Evolutionary conservation across 2,888 invertebrate genomes (phyloP).

Genomic region (Lypha dubia): DNA sequence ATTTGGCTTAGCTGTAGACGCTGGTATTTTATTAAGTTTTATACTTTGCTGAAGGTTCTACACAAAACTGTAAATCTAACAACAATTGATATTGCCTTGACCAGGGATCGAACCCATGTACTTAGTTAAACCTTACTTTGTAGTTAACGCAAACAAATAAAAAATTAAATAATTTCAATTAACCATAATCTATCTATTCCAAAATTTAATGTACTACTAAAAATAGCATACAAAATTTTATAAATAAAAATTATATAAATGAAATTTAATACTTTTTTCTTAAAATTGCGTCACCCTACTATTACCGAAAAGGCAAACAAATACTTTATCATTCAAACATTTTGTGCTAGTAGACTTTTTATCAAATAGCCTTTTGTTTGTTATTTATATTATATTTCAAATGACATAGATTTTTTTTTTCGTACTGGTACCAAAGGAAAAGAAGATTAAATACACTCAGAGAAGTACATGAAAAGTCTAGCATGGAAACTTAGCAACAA

Average conservation of each 20-base stretch:
- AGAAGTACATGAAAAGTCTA: constrained; percentile 1
- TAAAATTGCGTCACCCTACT: not conserved
- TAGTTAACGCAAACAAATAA: no score
- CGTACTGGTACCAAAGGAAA: not conserved
- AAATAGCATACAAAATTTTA: not conserved
- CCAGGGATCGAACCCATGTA: no score
- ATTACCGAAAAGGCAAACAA: not conserved
- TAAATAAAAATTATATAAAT: not conserved
- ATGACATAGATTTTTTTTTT: constrained; percentile 39
- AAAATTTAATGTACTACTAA: no score
- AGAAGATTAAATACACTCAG: constrained; percentile 50
- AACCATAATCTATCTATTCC: no score
- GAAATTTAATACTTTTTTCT: not conserved
- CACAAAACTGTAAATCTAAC: no score
- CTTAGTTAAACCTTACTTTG: no score
- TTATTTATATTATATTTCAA: constrained; percentile 39
- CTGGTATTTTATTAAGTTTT: no score
- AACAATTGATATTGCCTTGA: no score
- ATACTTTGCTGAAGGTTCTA: no score
- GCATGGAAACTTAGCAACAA: not conserved
- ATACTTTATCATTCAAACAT: constrained; percentile 24
- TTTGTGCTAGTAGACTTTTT: constrained; percentile 23
- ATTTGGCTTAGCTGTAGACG: no score
- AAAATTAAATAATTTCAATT: no score
- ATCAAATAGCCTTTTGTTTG: constrained; percentile 49